These are phyloP conservation scores for Salarias fasciatus DNA, from an alignment of 2,797 vertebrate species.

Conservation along the genomic window DNA sequence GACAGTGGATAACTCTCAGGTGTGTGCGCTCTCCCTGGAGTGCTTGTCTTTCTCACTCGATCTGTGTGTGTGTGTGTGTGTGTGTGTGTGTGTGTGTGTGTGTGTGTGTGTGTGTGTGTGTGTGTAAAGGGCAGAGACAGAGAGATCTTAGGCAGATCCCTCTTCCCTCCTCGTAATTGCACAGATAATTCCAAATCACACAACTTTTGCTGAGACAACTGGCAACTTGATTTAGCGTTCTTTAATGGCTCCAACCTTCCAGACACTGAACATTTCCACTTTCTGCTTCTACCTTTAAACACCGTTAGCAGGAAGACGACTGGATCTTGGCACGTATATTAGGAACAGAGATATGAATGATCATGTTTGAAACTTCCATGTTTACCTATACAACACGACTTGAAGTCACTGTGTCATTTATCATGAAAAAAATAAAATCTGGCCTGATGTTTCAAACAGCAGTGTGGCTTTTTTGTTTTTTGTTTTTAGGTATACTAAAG, in stretches of 20 bases:
- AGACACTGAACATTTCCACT: constrained; percentile 67
- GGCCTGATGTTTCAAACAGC: too few relatives aligned
- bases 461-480: too few relatives aligned
- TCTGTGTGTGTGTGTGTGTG: constrained; percentile 36
- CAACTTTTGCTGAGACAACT: constrained; percentile 73
- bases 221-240: constrained; percentile 76
- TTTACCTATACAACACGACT: too few relatives aligned
- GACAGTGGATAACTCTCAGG: constrained; percentile 62
- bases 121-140: constrained; percentile 69
- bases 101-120: constrained; percentile 37
- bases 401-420: too few relatives aligned
- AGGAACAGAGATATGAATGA: too few relatives aligned
- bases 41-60: constrained; percentile 36
- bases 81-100: constrained; percentile 42
- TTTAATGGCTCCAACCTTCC: constrained; percentile 78
- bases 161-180: constrained; percentile 79
- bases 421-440: too few relatives aligned
- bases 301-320: constrained; percentile 8
- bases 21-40: constrained; percentile 54
- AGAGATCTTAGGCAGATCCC: constrained; percentile 76
- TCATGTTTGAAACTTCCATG: too few relatives aligned
- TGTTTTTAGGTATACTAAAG: too few relatives aligned
- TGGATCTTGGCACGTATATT: too few relatives aligned
- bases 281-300: constrained; percentile 55
- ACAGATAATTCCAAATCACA: constrained; percentile 79